Evolutionary conservation across 2,888 invertebrate species (phyloP), one percentile per base, ranked within the genome.

Genomic region (Drosophila meridiana): DNA sequence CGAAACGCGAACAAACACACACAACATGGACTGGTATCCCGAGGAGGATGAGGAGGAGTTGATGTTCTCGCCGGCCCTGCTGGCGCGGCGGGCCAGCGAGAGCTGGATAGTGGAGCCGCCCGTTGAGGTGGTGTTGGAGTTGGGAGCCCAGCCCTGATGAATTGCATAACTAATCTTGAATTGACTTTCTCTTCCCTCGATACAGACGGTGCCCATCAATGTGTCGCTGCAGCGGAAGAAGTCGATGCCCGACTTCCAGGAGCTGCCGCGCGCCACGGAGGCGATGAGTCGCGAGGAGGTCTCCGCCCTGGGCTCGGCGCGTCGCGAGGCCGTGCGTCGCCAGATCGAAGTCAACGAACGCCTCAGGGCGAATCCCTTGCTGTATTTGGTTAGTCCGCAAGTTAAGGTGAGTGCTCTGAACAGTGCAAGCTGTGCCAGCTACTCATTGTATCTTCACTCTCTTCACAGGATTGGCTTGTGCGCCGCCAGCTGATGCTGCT

Each of bases 361-460:
- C 93, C 96, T 98, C 88, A 95, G 97, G 93, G 98, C 98, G 92
- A 99, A 99, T 94, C 99, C 99, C 91, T 95, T 99, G 91, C 96
- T 99, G 91, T 98, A 98, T 94, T 95, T 99, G 94, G 96, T 98
- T 95, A 98, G 98, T 96, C 99, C 99, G 92, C 97, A 98, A 95
- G 97, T 99, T 90, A 98, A 98, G 97, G 98, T 98, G 94, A 94
- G 94, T 93, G 3, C 11, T 30, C 11, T 1, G 38, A 43, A 32
- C 40, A 34, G 8, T 11, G 42, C 43, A 8, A 30, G 8, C n/a
- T 30, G 14, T n/a, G 14, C 32, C 20, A 14, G 20, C 63, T 4
- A 20, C 20, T 40, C 1, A 11, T 9, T 42, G 3, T 3, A 4
- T 26, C 11, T 9, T 45, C 20, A 34, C 7, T 58, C 13, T 32